Conservation (phyloP, 2,797 vertebrate genomes). For the Myiotriccus ornatus region DNA sequence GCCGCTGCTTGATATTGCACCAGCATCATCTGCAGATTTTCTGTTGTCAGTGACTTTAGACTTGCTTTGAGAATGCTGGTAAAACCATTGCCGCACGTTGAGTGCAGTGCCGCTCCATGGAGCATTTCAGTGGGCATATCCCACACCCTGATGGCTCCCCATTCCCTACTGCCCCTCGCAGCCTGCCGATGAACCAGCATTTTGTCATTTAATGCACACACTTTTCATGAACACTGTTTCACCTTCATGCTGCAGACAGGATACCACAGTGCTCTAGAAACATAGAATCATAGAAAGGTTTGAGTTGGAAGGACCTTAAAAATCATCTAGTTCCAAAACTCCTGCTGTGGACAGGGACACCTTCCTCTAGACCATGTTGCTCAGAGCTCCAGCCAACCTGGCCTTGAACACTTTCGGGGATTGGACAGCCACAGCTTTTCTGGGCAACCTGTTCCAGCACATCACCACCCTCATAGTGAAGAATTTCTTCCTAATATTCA, state of each 20-base stretch:
- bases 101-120: neutral
- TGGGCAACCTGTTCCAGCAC: neutral
- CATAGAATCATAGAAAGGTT: neutral
- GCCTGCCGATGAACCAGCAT: fast-evolving
- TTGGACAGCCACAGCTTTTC: neutral
- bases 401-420: neutral
- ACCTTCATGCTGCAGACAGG: neutral
- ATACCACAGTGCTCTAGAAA: neutral
- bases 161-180: neutral
- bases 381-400: neutral
- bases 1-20: neutral
- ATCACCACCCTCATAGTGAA: neutral
- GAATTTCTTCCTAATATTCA: neutral
- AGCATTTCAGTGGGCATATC: neutral
- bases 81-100: fast-evolving
- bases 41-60: neutral
- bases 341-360: neutral
- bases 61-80: neutral
- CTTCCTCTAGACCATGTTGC: neutral
- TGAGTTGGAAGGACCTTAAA: neutral
- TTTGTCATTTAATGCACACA: neutral
- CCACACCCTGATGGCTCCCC: fast-evolving
- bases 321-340: neutral
- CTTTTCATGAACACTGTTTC: neutral
- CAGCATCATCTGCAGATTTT: neutral